Percentiles rank a stretch among this genome's conserved stretches.
phyloP scores from a whole-genome alignment of 2,888 invertebrate species.

The Mesoligia furuncula region DNA sequence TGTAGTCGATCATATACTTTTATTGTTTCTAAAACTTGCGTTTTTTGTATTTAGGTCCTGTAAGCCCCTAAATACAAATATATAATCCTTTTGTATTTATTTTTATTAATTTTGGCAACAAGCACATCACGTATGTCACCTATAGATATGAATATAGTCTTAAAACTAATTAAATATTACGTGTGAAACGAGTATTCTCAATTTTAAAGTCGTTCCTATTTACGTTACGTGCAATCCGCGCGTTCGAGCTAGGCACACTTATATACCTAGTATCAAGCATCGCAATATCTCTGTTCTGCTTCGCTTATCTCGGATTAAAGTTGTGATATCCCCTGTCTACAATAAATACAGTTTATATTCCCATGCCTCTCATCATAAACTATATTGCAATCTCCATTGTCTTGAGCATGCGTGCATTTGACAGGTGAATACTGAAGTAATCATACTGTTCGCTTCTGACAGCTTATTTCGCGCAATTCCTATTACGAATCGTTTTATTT shows the following conservation, averaged over 20 bases:
- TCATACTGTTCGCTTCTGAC: slow-evolving; percentile 29
- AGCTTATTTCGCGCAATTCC: slow-evolving; percentile 20
- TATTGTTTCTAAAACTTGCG: too few relatives aligned
- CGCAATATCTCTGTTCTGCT: slow-evolving; percentile 2
- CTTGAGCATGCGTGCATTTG: slow-evolving; percentile 55
- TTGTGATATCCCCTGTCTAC: slow-evolving; percentile 4
- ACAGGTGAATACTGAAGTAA: slow-evolving; percentile 60
- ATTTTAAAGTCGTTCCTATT: neutral
- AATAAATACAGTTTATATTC: slow-evolving; percentile 18
- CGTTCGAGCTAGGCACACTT: neutral
- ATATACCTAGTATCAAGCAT: neutral
- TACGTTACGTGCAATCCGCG: neutral
- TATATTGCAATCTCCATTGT: slow-evolving; percentile 58
- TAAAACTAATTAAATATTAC: neutral
- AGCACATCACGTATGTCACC: too few relatives aligned
- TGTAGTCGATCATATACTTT: too few relatives aligned
- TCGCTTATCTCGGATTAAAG: neutral
- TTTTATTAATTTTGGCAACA: neutral
- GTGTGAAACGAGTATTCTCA: neutral
- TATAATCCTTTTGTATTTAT: too few relatives aligned
- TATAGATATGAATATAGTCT: neutral
- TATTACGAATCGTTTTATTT: slow-evolving; percentile 32
- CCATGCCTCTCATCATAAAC: slow-evolving; percentile 29
- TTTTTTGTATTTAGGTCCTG: too few relatives aligned
- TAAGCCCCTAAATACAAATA: neutral